These are phyloP conservation scores for Argyrosomus regius DNA, from an alignment of 2,797 vertebrate species.

Conservation along the genomic window DNA sequence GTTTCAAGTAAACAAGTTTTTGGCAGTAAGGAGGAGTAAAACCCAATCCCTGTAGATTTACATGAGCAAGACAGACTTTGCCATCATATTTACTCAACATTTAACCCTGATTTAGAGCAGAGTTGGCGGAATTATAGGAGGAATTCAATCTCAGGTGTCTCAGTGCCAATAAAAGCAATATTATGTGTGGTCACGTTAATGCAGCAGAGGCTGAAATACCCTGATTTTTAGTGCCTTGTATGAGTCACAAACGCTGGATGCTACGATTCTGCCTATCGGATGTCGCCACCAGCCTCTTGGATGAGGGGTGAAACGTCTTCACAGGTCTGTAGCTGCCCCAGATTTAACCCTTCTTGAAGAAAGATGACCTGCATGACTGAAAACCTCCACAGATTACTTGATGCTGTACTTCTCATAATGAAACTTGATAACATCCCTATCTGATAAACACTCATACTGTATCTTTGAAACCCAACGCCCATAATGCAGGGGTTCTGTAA, in stretches of 20 bases:
- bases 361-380: too few relatives aligned
- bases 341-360: too few relatives aligned
- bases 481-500: neutral
- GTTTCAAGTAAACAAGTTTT: constrained; percentile 11
- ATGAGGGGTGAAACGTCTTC: too few relatives aligned
- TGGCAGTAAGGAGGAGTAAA: constrained; percentile 1
- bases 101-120: neutral
- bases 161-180: neutral
- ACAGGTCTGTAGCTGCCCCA: too few relatives aligned
- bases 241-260: neutral
- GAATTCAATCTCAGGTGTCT: neutral
- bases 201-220: neutral
- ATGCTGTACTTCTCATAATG: neutral
- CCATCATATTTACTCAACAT: neutral
- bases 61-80: too few relatives aligned
- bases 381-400: too few relatives aligned
- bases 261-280: too few relatives aligned
- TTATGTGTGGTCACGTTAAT: neutral
- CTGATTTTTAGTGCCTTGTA: neutral
- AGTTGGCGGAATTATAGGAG: neutral
- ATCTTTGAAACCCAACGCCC: neutral
- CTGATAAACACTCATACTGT: too few relatives aligned
- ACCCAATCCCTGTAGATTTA: constrained; percentile 6
- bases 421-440: neutral
- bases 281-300: too few relatives aligned